Evolutionary conservation across 2,113 vertebrate species (phyloP), one percentile per base, ranked within the genome.

Genomic region (Oryzias curvinotus): DNA sequence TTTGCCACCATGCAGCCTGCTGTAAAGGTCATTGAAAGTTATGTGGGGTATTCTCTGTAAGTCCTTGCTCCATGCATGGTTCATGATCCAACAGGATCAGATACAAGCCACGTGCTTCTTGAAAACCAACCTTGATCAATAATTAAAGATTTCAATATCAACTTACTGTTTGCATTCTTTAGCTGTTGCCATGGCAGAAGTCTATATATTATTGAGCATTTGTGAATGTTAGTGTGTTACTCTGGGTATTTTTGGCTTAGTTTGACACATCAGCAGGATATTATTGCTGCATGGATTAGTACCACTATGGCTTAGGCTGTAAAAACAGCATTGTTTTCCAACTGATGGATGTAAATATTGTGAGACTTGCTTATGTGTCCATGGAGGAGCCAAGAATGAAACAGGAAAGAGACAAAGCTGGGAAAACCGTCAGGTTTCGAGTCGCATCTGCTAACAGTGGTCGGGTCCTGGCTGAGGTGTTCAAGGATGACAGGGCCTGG

Each of bases 371-470:
- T 62, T 68, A 57, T 46, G 1, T 85, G 25, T 82, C 84, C 28
- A 88, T 93, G 91, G 92, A 93, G 59, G 81, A 82, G 83, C 82
- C 83, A 18, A 91, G 84, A 72, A 36, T 62, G 55, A 88, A 85
- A 75, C 46, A 67, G 0, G 94, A 93, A 51, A 82, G 70, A 0
- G 90, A 91, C 52, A 84, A 89, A 59, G 67, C 85, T 41, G 82
- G 86, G 0, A 91, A 93, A 78, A 96, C 93, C 76, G 96, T 99
- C 8, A 84, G 97, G 52, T 99, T 99, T 80, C 93, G 97, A 4
- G 92, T 99, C 0, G 95, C 96, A 0, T 97, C 97, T 16, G 95
- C 95, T 19, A 94, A 95, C 82, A 98, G 96, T 17, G 97, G 97
- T 16, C 87, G 95, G 47, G 93, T 99, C 67, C 86, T 99, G 81